Evolutionary conservation across 2,113 vertebrate species (phyloP).

Genomic region (Thamnaconus septentrionalis): DNA sequence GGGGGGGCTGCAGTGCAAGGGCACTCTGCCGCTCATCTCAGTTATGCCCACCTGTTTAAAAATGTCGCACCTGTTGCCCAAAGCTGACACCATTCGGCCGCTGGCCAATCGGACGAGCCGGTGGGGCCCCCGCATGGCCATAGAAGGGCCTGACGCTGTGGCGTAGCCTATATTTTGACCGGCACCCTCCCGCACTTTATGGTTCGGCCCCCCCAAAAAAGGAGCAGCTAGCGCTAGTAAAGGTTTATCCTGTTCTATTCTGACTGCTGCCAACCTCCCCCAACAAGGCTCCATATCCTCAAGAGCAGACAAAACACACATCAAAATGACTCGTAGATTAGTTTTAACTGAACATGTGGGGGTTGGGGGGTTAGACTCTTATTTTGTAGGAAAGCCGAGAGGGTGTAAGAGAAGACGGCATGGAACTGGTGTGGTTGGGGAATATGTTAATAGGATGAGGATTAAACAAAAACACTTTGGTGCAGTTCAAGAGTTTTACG

Average conservation of each 20-base stretch:
- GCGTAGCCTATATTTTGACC: too few species aligned
- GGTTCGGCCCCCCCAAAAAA: too few species aligned
- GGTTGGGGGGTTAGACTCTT: not conserved
- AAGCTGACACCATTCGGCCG: constrained; percentile 45
- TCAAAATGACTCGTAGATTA: too few species aligned
- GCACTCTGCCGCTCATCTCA: constrained; percentile 76
- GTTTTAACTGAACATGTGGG: too few species aligned
- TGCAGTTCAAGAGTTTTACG: constrained; percentile 37
- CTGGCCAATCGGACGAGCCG: constrained; percentile 67
- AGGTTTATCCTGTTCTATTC: too few species aligned
- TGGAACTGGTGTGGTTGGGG: constrained; percentile 43
- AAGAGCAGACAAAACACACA: too few species aligned
- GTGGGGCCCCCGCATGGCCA: constrained; percentile 65
- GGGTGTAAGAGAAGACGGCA: constrained; percentile 31
- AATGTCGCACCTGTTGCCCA: constrained; percentile 80
- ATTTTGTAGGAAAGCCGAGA: constrained; percentile 25
- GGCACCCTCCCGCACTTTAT: too few species aligned
- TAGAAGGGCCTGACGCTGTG: constrained; percentile 64
- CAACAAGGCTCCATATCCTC: too few species aligned
- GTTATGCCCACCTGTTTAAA: constrained; percentile 79
- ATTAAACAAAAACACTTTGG: constrained; percentile 49
- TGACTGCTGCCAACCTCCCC: too few species aligned
- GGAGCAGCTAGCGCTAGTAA: too few species aligned
- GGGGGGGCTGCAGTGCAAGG: constrained; percentile 65
- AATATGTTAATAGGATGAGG: constrained; percentile 51